A percentile compares a stretch with the other conserved stretches of the same genome.
phyloP scores from a whole-genome alignment of 2,888 invertebrate species.

The Apamea anceps region DNA sequence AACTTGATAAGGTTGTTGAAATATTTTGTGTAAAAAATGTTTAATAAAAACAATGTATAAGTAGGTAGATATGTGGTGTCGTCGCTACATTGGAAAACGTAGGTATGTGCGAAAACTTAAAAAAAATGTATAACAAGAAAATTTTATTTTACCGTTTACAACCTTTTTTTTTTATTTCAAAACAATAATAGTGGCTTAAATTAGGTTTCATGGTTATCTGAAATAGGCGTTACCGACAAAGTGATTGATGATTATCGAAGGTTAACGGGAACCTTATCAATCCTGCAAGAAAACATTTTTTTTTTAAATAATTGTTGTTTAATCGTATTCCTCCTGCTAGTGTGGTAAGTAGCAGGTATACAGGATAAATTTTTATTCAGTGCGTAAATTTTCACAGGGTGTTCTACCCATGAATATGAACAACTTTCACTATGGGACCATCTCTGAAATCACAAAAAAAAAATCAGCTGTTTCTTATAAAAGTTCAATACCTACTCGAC shows the following conservation, averaged over 20 bases:
- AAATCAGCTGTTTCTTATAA: too few relatives aligned
- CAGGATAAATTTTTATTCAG: too few relatives aligned
- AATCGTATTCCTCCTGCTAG: not conserved
- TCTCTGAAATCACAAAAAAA: too few relatives aligned
- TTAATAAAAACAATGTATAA: not conserved
- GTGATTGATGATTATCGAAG: not conserved
- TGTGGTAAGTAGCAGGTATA: too few relatives aligned
- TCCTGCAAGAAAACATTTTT: not conserved
- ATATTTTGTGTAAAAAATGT: not conserved
- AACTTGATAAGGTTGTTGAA: slow-evolving; percentile 11
- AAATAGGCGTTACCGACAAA: not conserved
- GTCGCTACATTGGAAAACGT: not conserved
- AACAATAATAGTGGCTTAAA: not conserved
- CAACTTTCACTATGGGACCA: too few relatives aligned
- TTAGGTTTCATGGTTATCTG: not conserved
- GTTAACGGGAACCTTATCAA: not conserved
- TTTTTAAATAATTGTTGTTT: not conserved
- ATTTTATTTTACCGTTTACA: not conserved
- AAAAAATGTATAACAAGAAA: not conserved
- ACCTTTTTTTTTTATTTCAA: not conserved
- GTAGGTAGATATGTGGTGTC: not conserved
- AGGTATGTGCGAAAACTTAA: not conserved
- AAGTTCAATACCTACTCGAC: too few relatives aligned
- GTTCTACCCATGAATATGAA: too few relatives aligned
- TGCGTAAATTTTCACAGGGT: too few relatives aligned